A percentile compares a stretch with the other conserved stretches of the same genome.
Evolutionary conservation across 2,113 vertebrate species (phyloP).

Genomic region (Megaleporinus macrocephalus): DNA sequence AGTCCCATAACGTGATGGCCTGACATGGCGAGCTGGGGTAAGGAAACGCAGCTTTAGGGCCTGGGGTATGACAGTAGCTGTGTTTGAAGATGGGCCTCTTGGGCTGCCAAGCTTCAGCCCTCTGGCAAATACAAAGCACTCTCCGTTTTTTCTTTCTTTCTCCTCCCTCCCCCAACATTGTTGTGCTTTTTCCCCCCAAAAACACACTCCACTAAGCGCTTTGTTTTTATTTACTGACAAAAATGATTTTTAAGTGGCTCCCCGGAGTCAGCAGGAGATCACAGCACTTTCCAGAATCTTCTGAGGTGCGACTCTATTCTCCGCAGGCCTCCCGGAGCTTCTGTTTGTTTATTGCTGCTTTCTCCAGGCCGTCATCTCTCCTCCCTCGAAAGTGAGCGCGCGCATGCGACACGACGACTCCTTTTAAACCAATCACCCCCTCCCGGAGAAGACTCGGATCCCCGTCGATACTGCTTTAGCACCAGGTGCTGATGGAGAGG

Average conservation of each 20-base stretch:
- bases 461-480: background rate
- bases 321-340: constrained; percentile 40
- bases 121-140: constrained; percentile 39
- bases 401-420: background rate
- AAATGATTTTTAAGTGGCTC: constrained; percentile 61
- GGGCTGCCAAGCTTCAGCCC: constrained; percentile 29
- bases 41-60: constrained; percentile 50
- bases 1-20: constrained; percentile 28
- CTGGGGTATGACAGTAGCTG: constrained; percentile 27
- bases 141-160: background rate
- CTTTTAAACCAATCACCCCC: constrained; percentile 9
- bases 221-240: constrained; percentile 66
- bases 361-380: constrained; percentile 7
- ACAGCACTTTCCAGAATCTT: constrained; percentile 52
- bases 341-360: constrained; percentile 47
- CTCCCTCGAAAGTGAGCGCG: constrained; percentile 3
- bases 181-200: background rate
- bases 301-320: constrained; percentile 56
- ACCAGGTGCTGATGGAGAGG: constrained; percentile 2
- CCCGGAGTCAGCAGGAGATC: constrained; percentile 59
- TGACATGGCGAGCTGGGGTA: constrained; percentile 49
- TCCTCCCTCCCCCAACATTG: background rate
- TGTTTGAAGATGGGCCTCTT: constrained; percentile 38
- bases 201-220: constrained; percentile 45
- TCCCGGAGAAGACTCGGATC: background rate